Conservation (phyloP, 2,797 vertebrate genomes). For the Peromyscus nudipes region DNA sequence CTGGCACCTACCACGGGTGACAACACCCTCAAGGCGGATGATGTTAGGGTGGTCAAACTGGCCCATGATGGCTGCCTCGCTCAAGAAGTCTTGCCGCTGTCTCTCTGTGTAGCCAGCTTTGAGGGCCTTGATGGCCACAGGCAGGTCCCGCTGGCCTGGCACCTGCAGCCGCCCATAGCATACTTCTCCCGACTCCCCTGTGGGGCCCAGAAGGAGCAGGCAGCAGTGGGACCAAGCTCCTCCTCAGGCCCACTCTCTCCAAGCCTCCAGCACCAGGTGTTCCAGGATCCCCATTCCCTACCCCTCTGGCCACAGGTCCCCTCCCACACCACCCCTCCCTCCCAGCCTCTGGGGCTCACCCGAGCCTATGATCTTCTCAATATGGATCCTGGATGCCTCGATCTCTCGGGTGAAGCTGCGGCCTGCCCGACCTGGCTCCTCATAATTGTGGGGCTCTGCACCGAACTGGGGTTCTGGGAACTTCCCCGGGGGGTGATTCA, state of each 20-base stretch:
- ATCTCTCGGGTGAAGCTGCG: slow-evolving; percentile 96
- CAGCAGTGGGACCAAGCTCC: not conserved
- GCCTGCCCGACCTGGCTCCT: slow-evolving; percentile 95
- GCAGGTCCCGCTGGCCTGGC: slow-evolving; percentile 94
- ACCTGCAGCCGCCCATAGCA: slow-evolving; percentile 95
- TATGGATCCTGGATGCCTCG: slow-evolving; percentile 97
- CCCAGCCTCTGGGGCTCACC: slow-evolving; percentile 89
- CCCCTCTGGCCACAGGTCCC: not conserved
- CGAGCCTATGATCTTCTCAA: slow-evolving; percentile 98
- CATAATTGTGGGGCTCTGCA: slow-evolving; percentile 96
- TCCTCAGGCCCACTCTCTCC: not conserved
- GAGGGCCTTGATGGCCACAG: slow-evolving; percentile 96
- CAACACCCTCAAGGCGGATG: slow-evolving; percentile 96
- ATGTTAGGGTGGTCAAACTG: slow-evolving; percentile 98
- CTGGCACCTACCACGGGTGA: slow-evolving; percentile 93
- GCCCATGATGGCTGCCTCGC: slow-evolving; percentile 98
- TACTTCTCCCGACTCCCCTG: slow-evolving; percentile 98
- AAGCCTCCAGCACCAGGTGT: not conserved
- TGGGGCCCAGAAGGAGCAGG: not conserved
- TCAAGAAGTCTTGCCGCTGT: slow-evolving; percentile 95
- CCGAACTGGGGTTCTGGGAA: slow-evolving; percentile 95
- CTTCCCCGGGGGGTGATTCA: slow-evolving; percentile 90
- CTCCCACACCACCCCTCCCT: fast-evolving
- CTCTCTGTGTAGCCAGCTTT: slow-evolving; percentile 96
- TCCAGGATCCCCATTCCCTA: fast-evolving